Percentiles rank a stretch among this genome's conserved stretches.
Evolutionary conservation across 64 coral and sea anemone genomes (phyloP).

Genomic region (Platygyra sinensis): DNA sequence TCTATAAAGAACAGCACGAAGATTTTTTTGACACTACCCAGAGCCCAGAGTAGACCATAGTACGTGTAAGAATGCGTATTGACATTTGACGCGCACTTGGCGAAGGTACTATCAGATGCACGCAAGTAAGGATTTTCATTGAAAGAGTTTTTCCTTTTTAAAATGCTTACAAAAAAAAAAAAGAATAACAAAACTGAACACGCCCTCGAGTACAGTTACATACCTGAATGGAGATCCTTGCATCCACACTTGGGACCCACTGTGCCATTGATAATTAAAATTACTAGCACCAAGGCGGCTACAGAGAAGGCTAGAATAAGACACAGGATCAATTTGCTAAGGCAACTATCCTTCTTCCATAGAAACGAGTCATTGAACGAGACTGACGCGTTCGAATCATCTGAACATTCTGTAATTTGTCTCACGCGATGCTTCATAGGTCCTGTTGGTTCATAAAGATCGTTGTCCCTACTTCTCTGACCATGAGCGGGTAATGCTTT

Average conservation of each 20-base stretch:
- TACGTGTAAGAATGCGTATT: constrained; percentile 37
- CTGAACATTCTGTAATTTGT: constrained; percentile 51
- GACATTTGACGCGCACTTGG: neutral
- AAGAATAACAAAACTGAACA: neutral
- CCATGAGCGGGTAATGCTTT: neutral
- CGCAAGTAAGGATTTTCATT: neutral
- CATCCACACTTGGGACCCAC: constrained; percentile 33
- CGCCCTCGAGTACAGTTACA: neutral
- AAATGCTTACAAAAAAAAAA: too few relatives aligned
- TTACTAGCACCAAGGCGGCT: constrained; percentile 8
- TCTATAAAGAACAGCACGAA: neutral
- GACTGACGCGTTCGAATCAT: neutral
- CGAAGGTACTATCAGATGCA: neutral
- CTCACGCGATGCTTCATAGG: neutral
- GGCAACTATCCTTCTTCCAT: neutral
- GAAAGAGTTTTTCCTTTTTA: neutral
- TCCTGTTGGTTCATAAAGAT: neutral
- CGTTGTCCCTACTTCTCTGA: neutral
- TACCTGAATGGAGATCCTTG: constrained; percentile 11
- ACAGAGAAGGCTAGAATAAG: constrained; percentile 42
- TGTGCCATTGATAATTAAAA: constrained; percentile 6
- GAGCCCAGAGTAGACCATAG: neutral
- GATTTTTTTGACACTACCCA: constrained; percentile 19
- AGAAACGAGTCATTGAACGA: neutral
- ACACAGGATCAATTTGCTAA: constrained; percentile 33